Percentiles rank a stretch among this genome's conserved stretches.
phyloP scores from a whole-genome alignment of 2,888 invertebrate genomes.

The Coremacera marginata region DNA sequence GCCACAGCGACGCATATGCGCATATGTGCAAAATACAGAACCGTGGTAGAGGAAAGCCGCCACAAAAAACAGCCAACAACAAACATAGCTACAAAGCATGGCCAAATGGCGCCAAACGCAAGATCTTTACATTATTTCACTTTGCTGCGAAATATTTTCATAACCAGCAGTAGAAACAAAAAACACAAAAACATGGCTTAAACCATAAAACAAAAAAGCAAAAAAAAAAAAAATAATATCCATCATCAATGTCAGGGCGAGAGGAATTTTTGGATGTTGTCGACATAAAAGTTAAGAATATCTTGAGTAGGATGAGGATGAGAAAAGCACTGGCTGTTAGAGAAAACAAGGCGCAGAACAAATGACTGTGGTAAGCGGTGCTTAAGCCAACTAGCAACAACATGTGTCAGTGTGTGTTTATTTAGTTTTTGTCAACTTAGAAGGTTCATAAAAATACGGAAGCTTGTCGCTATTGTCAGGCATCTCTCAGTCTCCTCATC shows the following conservation, averaged over 20 bases:
- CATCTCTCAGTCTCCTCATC: background rate
- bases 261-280: background rate
- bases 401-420: background rate
- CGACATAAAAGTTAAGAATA: background rate
- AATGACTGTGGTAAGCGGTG: background rate
- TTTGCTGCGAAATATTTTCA: constrained; percentile 26
- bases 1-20: background rate
- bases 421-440: background rate
- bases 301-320: background rate
- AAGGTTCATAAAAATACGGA: background rate
- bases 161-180: background rate
- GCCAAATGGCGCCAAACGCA: constrained; percentile 34
- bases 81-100: background rate
- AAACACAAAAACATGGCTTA: constrained; percentile 24
- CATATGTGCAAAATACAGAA: background rate
- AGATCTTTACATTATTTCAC: constrained; percentile 4
- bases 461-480: constrained; percentile 3
- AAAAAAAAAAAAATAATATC: background rate
- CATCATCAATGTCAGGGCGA: background rate
- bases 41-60: background rate
- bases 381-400: background rate
- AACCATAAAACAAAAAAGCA: constrained; percentile 22
- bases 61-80: background rate
- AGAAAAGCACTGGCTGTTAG: background rate
- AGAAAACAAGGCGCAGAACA: background rate